These are phyloP conservation scores for Nesidiocoris tenuis DNA, from an alignment of 2,888 invertebrate genomes.

Conservation along the genomic window DNA sequence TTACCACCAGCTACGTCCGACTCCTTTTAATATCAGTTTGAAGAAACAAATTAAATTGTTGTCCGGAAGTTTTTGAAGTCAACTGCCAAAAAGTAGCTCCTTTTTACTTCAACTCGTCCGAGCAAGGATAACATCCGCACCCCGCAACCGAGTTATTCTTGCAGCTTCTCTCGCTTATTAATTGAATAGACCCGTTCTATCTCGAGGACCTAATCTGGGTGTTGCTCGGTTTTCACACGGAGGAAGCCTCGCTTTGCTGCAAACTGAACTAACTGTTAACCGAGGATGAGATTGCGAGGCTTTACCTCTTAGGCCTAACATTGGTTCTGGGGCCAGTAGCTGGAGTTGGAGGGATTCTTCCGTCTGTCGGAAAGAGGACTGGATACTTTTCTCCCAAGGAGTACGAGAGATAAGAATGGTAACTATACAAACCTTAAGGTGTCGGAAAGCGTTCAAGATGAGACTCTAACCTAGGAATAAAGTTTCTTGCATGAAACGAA, in stretches of 20 bases:
- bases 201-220: background rate
- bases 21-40: conserved; percentile 40
- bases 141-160: background rate
- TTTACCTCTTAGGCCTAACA: no score
- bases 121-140: background rate
- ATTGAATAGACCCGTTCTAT: conserved; percentile 25
- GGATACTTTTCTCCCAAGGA: no score
- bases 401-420: no score
- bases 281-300: background rate
- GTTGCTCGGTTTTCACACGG: background rate
- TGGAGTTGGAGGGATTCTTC: no score
- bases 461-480: no score
- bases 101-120: conserved; percentile 4
- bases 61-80: conserved; percentile 43
- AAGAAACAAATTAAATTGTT: conserved; percentile 43
- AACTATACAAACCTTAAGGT: no score
- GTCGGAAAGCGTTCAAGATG: no score
- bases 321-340: no score
- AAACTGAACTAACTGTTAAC: background rate
- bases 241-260: background rate
- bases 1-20: background rate
- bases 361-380: no score
- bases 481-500: no score
- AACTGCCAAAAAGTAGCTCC: conserved; percentile 21
- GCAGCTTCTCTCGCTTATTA: conserved; percentile 16